phyloP scores from a whole-genome alignment of 2,888 invertebrate genomes.

The Notodonta ziczac region DNA sequence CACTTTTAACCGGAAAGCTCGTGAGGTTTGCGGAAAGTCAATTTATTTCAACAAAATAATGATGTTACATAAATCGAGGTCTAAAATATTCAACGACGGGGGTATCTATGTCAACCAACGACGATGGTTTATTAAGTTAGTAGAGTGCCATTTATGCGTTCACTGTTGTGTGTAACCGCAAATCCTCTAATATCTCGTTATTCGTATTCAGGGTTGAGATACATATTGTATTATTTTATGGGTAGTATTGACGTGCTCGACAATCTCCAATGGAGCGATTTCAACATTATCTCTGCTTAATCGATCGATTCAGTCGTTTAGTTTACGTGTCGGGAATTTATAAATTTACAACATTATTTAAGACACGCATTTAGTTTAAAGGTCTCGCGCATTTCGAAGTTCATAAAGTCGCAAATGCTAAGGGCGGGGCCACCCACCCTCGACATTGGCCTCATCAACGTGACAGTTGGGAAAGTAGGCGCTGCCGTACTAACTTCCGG shows the following conservation, averaged over 20 bases:
- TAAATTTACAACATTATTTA: not conserved
- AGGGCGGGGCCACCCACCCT: not conserved
- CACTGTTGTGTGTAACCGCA: not conserved
- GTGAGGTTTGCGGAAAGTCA: slow-evolving; percentile 18
- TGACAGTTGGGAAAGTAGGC: slow-evolving; percentile 68
- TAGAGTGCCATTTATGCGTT: not conserved
- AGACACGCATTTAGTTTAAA: not conserved
- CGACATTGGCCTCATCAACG: slow-evolving; percentile 58
- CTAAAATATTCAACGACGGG: no score
- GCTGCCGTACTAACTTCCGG: slow-evolving; percentile 63
- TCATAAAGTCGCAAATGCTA: not conserved
- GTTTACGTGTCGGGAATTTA: not conserved
- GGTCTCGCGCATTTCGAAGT: not conserved
- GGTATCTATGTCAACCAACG: no score
- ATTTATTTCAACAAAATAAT: slow-evolving; percentile 21
- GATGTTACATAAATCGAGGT: slow-evolving; percentile 14
- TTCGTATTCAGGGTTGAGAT: not conserved
- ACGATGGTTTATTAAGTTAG: not conserved
- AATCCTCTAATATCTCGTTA: not conserved
- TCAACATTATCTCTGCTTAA: no score
- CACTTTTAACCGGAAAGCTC: slow-evolving; percentile 27
- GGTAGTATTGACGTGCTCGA: not conserved
- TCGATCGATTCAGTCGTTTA: no score
- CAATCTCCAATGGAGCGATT: no score
- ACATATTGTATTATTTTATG: not conserved